Percentiles rank a stretch among this genome's conserved stretches.
phyloP scores from a whole-genome alignment of 1,140 invertebrate species.

The Lasioglossum albipes region DNA sequence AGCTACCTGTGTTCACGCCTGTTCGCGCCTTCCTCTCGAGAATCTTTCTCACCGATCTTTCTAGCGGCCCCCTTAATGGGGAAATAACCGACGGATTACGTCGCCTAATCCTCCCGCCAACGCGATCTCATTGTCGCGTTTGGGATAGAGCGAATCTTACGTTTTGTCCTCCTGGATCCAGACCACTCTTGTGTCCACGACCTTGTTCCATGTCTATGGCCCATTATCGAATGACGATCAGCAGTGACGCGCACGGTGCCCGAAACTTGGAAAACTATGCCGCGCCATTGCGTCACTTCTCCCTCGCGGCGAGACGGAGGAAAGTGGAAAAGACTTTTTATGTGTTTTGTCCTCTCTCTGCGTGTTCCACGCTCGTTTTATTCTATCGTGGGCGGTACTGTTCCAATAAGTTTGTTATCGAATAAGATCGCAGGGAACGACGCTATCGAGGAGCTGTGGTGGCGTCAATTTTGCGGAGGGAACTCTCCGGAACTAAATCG shows the following conservation, averaged over 20 bases:
- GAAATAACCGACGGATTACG: slow-evolving; percentile 66
- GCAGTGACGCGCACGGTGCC: neutral
- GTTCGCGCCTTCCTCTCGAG: slow-evolving; percentile 55
- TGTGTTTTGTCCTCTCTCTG: no score
- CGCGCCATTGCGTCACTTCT: neutral
- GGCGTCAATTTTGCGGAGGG: no score
- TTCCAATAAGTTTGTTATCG: no score
- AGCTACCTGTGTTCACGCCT: slow-evolving; percentile 78
- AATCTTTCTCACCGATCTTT: slow-evolving; percentile 70
- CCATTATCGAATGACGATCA: neutral
- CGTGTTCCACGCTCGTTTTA: no score
- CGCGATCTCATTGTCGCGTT: slow-evolving; percentile 65
- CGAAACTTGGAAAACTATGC: neutral
- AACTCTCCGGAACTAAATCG: no score
- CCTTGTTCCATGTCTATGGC: neutral
- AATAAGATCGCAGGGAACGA: no score
- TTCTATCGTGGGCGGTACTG: no score
- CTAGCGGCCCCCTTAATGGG: slow-evolving; percentile 52
- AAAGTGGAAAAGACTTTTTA: no score
- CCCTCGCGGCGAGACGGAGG: no score
- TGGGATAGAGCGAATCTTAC: slow-evolving; percentile 11
- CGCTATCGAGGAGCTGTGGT: no score
- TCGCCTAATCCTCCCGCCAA: slow-evolving; percentile 59
- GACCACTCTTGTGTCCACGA: neutral
- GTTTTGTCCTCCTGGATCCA: slow-evolving; percentile 1